These are phyloP conservation scores for Trisateles emortualis DNA, from an alignment of 2,888 invertebrate species.

Conservation along the genomic window DNA sequence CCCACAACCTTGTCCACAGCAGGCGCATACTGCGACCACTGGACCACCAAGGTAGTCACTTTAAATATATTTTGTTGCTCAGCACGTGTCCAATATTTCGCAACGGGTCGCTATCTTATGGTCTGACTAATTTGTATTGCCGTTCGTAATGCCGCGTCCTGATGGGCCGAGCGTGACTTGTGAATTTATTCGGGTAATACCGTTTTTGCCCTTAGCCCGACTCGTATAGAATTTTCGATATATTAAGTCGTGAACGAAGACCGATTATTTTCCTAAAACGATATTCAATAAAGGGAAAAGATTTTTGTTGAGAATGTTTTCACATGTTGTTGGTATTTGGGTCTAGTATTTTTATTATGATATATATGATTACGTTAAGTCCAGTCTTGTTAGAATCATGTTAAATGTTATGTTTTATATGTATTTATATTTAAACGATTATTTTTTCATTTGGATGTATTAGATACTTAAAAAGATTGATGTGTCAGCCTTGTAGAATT, in stretches of 20 bases:
- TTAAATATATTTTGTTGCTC: constrained; percentile 14
- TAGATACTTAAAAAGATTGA: too few relatives aligned
- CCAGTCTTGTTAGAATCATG: not conserved
- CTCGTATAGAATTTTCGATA: constrained; percentile 16
- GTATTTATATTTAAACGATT: not conserved
- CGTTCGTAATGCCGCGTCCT: constrained; percentile 13
- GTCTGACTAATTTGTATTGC: constrained; percentile 46
- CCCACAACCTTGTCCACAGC: too few relatives aligned
- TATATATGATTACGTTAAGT: constrained; percentile 5
- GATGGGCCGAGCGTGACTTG: constrained; percentile 28
- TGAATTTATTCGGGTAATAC: constrained; percentile 24
- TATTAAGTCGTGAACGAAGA: constrained; percentile 21
- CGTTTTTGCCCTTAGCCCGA: constrained; percentile 14
- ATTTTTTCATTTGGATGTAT: too few relatives aligned
- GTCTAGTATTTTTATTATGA: constrained; percentile 4
- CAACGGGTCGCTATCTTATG: constrained; percentile 38
- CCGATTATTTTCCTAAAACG: constrained; percentile 15
- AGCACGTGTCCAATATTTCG: constrained; percentile 38
- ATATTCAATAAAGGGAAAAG: constrained; percentile 13
- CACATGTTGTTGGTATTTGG: constrained; percentile 6
- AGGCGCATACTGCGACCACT: too few relatives aligned
- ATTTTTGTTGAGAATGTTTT: constrained; percentile 11
- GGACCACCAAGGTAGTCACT: too few relatives aligned
- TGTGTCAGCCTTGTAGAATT: too few relatives aligned
- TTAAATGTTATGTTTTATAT: not conserved